Conservation (phyloP, 1,140 invertebrate species). For the Scaptomyza hsui region DNA sequence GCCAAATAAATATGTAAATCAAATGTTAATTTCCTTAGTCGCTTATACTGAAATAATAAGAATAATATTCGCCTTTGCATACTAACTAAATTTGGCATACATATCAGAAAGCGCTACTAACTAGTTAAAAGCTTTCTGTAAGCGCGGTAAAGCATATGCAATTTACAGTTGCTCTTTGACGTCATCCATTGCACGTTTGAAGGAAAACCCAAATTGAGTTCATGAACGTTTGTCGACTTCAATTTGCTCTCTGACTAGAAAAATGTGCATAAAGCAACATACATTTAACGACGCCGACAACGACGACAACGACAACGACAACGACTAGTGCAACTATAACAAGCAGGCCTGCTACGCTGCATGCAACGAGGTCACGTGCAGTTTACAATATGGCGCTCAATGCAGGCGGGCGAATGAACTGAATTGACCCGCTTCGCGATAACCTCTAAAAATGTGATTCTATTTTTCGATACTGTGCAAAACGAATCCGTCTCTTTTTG, state of each 20-base stretch:
- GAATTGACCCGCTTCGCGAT: constrained; percentile 79
- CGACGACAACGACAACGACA: constrained; percentile 39
- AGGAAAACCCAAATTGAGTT: constrained; percentile 80
- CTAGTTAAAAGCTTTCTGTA: constrained; percentile 18
- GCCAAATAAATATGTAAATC: no score
- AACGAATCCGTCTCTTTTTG: neutral
- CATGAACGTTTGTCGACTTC: constrained; percentile 83
- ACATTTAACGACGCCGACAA: constrained; percentile 56
- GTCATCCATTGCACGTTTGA: constrained; percentile 62
- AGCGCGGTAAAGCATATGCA: constrained; percentile 5
- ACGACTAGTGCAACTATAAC: constrained; percentile 15
- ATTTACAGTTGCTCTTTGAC: constrained; percentile 79
- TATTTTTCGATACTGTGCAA: constrained; percentile 17
- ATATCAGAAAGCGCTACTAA: constrained; percentile 5
- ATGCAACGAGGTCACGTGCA: constrained; percentile 80
- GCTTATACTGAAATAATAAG: no score
- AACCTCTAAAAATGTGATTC: constrained; percentile 73
- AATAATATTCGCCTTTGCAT: no score
- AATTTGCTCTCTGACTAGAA: constrained; percentile 69
- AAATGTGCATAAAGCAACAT: no score
- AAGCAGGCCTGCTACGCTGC: constrained; percentile 36
- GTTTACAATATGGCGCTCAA: constrained; percentile 69
- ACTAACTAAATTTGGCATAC: neutral
- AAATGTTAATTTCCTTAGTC: no score
- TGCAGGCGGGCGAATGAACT: constrained; percentile 78